phyloP scores from a whole-genome alignment of 1,140 invertebrate species.

The Anoplophora glabripennis region DNA sequence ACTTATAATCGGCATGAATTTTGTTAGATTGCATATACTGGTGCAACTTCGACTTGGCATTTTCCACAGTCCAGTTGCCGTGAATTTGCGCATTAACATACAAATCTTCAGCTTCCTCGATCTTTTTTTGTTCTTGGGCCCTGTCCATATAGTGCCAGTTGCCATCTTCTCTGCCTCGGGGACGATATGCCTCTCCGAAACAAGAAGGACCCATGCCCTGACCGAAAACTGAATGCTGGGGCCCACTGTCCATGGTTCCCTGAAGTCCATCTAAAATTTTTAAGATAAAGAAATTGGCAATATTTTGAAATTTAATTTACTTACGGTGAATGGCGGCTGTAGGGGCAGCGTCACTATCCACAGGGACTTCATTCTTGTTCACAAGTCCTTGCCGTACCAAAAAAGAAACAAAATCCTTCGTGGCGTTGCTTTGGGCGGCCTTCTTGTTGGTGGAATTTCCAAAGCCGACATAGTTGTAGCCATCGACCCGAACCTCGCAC shows the following conservation, averaged over 20 bases:
- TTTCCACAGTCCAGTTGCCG: constrained; percentile 97
- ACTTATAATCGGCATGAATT: constrained; percentile 90
- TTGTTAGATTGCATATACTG: constrained; percentile 92
- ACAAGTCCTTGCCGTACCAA: constrained; percentile 74
- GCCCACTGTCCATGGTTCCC: constrained; percentile 16
- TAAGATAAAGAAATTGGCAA: not conserved
- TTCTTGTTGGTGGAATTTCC: constrained; percentile 97
- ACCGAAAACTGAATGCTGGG: constrained; percentile 58
- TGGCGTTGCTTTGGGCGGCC: constrained; percentile 90
- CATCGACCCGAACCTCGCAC: constrained; percentile 81
- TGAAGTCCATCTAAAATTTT: constrained; percentile 1
- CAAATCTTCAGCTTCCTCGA: constrained; percentile 89
- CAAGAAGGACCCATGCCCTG: constrained; percentile 70
- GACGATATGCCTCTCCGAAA: constrained; percentile 73
- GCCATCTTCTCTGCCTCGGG: constrained; percentile 53
- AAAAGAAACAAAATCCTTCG: constrained; percentile 87
- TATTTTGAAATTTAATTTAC: not conserved
- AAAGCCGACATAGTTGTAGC: constrained; percentile 79
- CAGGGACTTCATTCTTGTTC: constrained; percentile 63
- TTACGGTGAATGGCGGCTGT: constrained; percentile 11
- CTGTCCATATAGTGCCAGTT: constrained; percentile 73
- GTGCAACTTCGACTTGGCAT: constrained; percentile 93
- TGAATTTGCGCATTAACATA: constrained; percentile 94
- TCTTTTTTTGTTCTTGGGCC: constrained; percentile 69
- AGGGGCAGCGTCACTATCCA: constrained; percentile 33